A percentile compares a stretch with the other conserved stretches of the same genome.
phyloP scores from a whole-genome alignment of 2,113 vertebrate genomes.

The Pachypanchax playfairii region DNA sequence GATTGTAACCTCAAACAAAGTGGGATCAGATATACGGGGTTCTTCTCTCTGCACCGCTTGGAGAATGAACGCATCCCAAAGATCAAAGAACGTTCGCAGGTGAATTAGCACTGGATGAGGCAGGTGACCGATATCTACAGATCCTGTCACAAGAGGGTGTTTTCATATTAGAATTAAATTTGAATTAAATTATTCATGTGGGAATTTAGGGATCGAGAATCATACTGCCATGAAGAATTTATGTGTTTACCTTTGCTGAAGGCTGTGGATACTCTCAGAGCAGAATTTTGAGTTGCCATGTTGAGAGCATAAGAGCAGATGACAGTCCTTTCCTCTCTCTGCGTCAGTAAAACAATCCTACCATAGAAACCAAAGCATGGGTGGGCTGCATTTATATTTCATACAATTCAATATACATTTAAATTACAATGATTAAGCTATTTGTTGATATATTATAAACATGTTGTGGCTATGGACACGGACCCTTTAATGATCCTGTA shows the following conservation, averaged over 20 bases:
- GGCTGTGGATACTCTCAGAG: constrained; percentile 88
- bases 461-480: too few relatives aligned
- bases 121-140: constrained; percentile 85
- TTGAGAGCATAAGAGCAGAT: constrained; percentile 75
- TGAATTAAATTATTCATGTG: background rate
- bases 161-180: background rate
- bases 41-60: constrained; percentile 86
- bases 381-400: too few relatives aligned
- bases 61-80: constrained; percentile 84
- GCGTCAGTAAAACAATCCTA: constrained; percentile 88
- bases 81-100: constrained; percentile 90
- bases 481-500: too few relatives aligned
- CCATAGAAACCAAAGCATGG: constrained; percentile 10
- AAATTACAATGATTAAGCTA: too few relatives aligned
- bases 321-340: constrained; percentile 86
- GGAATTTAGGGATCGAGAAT: too few relatives aligned
- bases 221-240: too few relatives aligned
- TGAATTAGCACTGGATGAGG: constrained; percentile 90
- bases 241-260: constrained; percentile 91
- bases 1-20: constrained; percentile 79
- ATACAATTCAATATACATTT: too few relatives aligned
- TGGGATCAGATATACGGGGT: constrained; percentile 83
- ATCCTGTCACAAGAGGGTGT: constrained; percentile 73
- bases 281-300: constrained; percentile 78
- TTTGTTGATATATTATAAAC: too few relatives aligned